Evolutionary conservation across 1,140 invertebrate species (phyloP), one percentile per base, ranked within the genome.

Genomic region (Zeugodacus cucurbitae): DNA sequence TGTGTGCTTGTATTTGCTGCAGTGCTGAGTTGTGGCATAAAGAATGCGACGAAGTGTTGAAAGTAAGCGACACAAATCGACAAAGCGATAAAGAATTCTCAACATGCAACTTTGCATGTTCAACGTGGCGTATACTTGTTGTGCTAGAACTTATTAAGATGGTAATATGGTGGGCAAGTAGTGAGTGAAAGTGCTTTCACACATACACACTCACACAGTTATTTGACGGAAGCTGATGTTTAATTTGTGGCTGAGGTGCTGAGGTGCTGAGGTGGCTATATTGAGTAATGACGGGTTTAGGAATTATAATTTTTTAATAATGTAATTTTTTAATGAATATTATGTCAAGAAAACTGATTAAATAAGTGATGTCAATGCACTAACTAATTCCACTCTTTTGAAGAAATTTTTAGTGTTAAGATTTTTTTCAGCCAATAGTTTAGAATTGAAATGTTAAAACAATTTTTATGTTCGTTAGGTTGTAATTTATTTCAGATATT

Each of bases 1-100:
- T 82, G 6, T 82, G 41, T 82, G 34, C 6, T 6, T 48, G 17
- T 44, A n/a, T n/a, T n/a, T 44, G 74, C 41, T 44, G 62, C n/a
- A 41, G 74, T n/a, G 41, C 17, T 44, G n/a, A 22, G n/a, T 22
- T 48, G 41, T 22, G 7, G 37, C n/a, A 82, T 26, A 48, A 82
- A 82, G 74, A 82, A 82, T 82, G 74, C 74, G 74, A 48, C 74
- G 74, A 82, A 82, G 74, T 82, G 74, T 82, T 82, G 41, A 82
- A 82, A 82, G 74, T 82, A 82, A 82, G 74, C 74, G 74, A 44
- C 74, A 48, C 22, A 82, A 82, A 82, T 82, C 74, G 74, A 82
- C 74, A 82, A 82, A 82, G 41, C 74, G 74, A 82, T 82, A 82
- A 48, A 82, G 74, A 82, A 82, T 82, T 29, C 22, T 14, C 26